Evolutionary conservation across 2,888 invertebrate genomes (phyloP).

Genomic region (Ametastegia equiseti): DNA sequence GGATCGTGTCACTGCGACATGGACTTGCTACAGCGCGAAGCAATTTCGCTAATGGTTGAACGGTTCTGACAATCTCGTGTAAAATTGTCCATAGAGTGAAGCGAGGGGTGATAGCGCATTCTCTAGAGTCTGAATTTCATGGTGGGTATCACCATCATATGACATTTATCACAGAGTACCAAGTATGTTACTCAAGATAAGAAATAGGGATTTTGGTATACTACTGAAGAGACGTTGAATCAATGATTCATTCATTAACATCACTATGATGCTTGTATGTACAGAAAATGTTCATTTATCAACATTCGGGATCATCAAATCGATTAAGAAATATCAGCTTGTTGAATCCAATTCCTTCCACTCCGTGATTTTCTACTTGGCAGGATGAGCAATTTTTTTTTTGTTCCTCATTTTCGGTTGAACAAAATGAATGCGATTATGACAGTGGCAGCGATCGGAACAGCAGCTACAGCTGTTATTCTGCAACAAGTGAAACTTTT

Average conservation of each 20-base stretch:
- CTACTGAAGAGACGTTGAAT: too few relatives aligned
- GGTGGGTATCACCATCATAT: too few relatives aligned
- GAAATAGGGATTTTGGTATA: too few relatives aligned
- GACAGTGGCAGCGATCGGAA: conserved; percentile 9
- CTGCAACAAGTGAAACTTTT: conserved; percentile 36
- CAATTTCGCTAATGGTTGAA: background rate
- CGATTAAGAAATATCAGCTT: background rate
- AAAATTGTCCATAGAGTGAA: too few relatives aligned
- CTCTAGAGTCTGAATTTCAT: too few relatives aligned
- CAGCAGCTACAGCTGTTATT: conserved; percentile 20
- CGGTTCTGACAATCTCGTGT: background rate
- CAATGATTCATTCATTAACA: too few relatives aligned
- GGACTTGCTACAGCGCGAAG: background rate
- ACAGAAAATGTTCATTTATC: too few relatives aligned
- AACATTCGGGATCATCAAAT: too few relatives aligned
- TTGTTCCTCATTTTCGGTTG: background rate
- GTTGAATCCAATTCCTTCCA: background rate
- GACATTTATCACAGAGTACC: too few relatives aligned
- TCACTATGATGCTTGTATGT: too few relatives aligned
- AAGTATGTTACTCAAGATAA: too few relatives aligned
- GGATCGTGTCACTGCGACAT: conserved; percentile 12
- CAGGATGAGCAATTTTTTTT: background rate
- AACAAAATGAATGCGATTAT: background rate
- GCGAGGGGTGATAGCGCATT: too few relatives aligned
- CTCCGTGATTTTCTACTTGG: background rate